Base-by-base conservation (phyloP, 1,140 invertebrate species). In the Heliothis subflexa region DNA sequence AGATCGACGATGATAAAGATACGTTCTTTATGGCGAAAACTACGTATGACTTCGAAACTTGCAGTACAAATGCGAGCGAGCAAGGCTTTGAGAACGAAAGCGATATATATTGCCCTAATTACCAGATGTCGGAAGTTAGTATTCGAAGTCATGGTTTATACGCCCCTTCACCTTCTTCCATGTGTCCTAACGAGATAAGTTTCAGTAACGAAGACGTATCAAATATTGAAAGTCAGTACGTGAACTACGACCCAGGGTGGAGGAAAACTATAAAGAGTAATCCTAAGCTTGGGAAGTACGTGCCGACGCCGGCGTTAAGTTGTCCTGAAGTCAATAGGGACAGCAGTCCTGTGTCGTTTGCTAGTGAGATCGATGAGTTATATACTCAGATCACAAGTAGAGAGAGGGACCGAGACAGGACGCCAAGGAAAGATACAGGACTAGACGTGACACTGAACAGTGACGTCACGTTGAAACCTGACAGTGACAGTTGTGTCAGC, bases 41-140 rank as follows among this genome's bases (percentile, higher is more conserved):
- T 0, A 91, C 91, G 40, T 94, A 92, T 79, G 93, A 95, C 82
- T 95, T 93, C 55, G 95, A 95, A 78, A 95, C 95, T 3, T 95
- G 95, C 49, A 95, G 95, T 71, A 93, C 91, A 0, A 94, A 93
- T 74, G 91, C 93, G 0, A 92, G 92, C 74, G 94, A 94, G 72
- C 92, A 94, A 71, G 90, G 89, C 0, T 95, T 95, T 55, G 94
- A 95, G 52, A 95, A 95, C 80, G 95, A 96, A 86, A 96, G 95
- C 85, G 95, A 96, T 86, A 95, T 96, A 5, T 95, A 95, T 71
- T 95, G 93, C 55, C 94, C 94, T 3, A 96, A 96, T 80, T 96
- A 96, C 81, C 95, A 96, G 88, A 95, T 96, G 91, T 96, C 95
- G 0, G 95, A 96, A 93, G 95, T 96, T 0, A 96, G 95, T 82